phyloP scores from a whole-genome alignment of 53 echinoderm and acorn worm species.

The Astropecten irregularis region DNA sequence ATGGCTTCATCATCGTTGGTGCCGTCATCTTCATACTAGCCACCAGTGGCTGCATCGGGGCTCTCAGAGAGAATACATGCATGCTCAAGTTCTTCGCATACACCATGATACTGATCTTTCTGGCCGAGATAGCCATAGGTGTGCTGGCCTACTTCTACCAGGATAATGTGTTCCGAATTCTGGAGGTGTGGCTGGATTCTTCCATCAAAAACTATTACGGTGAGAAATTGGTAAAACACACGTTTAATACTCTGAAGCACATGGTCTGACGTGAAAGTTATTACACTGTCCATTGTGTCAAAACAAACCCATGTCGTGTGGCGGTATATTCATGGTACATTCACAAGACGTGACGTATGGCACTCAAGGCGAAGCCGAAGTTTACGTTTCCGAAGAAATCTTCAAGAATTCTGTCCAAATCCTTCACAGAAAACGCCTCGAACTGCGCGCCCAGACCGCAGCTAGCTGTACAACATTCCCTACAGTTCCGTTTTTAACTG shows the following conservation, averaged over 20 bases:
- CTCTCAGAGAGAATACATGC: constrained; percentile 91
- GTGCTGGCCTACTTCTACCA: constrained; percentile 86
- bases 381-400: too few species aligned
- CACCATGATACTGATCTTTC: constrained; percentile 80
- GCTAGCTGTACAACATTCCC: too few species aligned
- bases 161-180: constrained; percentile 60
- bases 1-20: constrained; percentile 87
- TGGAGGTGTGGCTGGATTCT: constrained; percentile 76
- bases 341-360: too few species aligned
- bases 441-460: too few species aligned
- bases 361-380: too few species aligned
- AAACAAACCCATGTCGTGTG: too few species aligned
- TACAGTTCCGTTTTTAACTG: too few species aligned
- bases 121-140: constrained; percentile 80
- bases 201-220: constrained; percentile 82
- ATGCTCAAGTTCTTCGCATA: constrained; percentile 82
- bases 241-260: not conserved
- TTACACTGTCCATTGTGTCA: too few species aligned
- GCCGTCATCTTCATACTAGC: constrained; percentile 80
- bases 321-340: too few species aligned
- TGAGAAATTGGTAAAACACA: constrained; percentile 31
- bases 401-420: too few species aligned
- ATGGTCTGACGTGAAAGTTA: not conserved
- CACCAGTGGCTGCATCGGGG: constrained; percentile 89
- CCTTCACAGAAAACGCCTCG: too few species aligned